These are phyloP conservation scores for Aphodius granarius DNA, from an alignment of 2,888 invertebrate species.

Conservation along the genomic window DNA sequence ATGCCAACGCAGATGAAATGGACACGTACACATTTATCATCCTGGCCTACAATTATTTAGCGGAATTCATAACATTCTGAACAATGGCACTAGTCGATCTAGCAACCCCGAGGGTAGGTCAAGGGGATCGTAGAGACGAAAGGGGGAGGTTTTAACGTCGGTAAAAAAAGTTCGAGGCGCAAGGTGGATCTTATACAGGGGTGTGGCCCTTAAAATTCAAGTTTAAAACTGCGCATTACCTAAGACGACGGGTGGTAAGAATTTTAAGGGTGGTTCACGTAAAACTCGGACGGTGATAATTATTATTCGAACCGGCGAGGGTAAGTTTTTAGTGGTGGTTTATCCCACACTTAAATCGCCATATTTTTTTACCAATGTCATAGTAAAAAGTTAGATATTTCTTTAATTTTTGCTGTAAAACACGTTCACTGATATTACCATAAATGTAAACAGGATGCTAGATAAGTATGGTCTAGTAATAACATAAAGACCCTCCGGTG, in stretches of 20 bases:
- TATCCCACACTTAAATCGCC: neutral
- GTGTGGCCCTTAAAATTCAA: conserved; percentile 39
- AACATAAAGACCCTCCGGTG: neutral
- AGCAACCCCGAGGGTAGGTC: neutral
- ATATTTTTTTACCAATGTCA: too few species aligned
- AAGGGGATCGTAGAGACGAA: conserved; percentile 4
- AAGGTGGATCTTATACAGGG: conserved; percentile 47
- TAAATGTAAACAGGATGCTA: neutral
- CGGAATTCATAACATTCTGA: conserved; percentile 44
- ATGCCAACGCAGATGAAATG: conserved; percentile 22
- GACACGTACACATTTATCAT: conserved; percentile 35
- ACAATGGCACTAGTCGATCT: conserved; percentile 22
- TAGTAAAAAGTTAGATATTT: too few species aligned
- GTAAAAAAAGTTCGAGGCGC: conserved; percentile 35
- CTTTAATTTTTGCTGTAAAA: too few species aligned
- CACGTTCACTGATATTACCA: neutral
- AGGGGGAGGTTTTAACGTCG: conserved; percentile 20
- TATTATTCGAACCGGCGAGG: neutral
- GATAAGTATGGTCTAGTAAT: neutral
- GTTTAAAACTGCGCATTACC: conserved; percentile 41
- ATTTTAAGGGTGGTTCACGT: conserved; percentile 28
- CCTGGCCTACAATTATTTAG: conserved; percentile 39
- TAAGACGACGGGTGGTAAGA: conserved; percentile 40
- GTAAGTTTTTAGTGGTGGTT: neutral
- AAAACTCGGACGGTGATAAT: conserved; percentile 23